A percentile compares a stretch with the other conserved stretches of the same genome.
Evolutionary conservation across 2,888 invertebrate species (phyloP).

Genomic region (Halictus quadricinctus): DNA sequence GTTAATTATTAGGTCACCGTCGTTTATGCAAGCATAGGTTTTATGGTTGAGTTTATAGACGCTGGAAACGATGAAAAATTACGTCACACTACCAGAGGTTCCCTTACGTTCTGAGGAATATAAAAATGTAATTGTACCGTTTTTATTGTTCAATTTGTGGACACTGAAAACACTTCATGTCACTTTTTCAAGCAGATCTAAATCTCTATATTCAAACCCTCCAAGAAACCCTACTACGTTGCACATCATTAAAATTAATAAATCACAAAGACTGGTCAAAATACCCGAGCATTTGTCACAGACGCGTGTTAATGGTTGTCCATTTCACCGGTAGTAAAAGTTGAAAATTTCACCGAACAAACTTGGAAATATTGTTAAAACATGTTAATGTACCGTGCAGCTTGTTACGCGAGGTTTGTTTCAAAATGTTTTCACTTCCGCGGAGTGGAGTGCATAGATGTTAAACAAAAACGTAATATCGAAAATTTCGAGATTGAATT

Average conservation of each 20-base stretch:
- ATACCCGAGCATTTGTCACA: neutral
- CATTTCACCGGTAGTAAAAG: neutral
- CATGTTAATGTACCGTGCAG: neutral
- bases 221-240: too few species aligned
- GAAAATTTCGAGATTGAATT: neutral
- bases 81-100: neutral
- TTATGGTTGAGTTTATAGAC: neutral
- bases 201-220: too few species aligned
- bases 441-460: neutral
- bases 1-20: conserved; percentile 5
- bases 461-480: neutral
- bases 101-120: neutral
- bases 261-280: neutral
- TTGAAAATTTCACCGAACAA: neutral
- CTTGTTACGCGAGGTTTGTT: neutral
- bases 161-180: too few species aligned
- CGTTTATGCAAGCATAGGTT: neutral
- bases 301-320: neutral
- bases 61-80: neutral
- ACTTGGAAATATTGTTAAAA: neutral
- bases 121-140: neutral
- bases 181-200: too few species aligned
- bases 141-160: neutral
- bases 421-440: neutral
- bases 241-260: too few species aligned